A percentile compares a stretch with the other conserved stretches of the same genome.
These are phyloP conservation scores for Nothobranchius kuhntae DNA, from an alignment of 2,113 vertebrate species.

Conservation along the genomic window DNA sequence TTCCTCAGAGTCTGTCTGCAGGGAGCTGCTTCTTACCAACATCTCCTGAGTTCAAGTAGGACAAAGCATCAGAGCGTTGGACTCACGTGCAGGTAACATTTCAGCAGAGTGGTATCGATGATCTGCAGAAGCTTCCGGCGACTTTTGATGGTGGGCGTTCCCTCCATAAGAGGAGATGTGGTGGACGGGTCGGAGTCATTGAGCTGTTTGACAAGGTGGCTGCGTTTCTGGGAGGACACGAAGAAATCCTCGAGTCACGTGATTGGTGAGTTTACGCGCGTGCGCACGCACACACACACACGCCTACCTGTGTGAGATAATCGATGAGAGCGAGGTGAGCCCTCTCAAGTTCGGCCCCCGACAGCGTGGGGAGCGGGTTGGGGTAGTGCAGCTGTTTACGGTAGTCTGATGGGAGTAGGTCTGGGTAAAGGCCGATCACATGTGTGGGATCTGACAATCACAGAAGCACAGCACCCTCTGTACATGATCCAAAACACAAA, in stretches of 20 bases:
- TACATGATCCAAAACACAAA: neutral
- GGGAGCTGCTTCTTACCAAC: too few species aligned
- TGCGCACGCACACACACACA: too few species aligned
- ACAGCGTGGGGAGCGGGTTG: slow-evolving; percentile 89
- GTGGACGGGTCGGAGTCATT: slow-evolving; percentile 94
- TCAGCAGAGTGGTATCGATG: slow-evolving; percentile 95
- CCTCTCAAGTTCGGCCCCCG: slow-evolving; percentile 93
- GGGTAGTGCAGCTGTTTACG: slow-evolving; percentile 97
- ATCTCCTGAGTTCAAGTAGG: neutral
- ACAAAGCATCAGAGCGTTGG: neutral
- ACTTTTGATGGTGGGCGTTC: slow-evolving; percentile 96
- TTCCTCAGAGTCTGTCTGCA: too few species aligned
- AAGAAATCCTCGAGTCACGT: neutral
- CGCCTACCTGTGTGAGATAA: slow-evolving; percentile 90
- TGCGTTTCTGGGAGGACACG: slow-evolving; percentile 87
- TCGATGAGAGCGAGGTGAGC: slow-evolving; percentile 96
- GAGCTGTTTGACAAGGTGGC: slow-evolving; percentile 93
- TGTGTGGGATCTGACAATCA: slow-evolving; percentile 91
- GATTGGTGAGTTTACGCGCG: neutral
- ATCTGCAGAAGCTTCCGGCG: slow-evolving; percentile 97
- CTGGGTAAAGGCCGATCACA: slow-evolving; percentile 97
- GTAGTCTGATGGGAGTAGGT: slow-evolving; percentile 94
- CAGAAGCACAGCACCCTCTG: neutral
- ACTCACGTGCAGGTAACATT: slow-evolving; percentile 96
- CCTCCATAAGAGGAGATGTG: slow-evolving; percentile 94